Evolutionary conservation across 2,888 invertebrate species (phyloP).

Genomic region (Neoaliturus tenellus): DNA sequence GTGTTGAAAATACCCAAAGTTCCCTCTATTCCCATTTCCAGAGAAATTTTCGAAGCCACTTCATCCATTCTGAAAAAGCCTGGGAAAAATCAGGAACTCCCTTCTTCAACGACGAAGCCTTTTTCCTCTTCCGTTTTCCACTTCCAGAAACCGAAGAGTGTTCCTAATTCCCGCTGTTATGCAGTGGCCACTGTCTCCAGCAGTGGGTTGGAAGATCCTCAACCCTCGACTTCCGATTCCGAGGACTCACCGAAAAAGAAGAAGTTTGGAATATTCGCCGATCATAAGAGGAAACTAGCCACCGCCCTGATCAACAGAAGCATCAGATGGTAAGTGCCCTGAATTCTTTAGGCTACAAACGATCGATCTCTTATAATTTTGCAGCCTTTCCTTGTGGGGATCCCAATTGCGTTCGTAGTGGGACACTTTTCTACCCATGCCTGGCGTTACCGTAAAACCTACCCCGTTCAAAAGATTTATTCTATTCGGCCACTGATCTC

Average conservation of each 20-base stretch:
- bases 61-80: background rate
- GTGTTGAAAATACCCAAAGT: constrained; percentile 12
- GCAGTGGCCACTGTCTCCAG: background rate
- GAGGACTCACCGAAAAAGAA: background rate
- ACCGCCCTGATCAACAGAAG: background rate
- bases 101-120: background rate
- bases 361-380: too few relatives aligned
- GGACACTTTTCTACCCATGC: too few relatives aligned
- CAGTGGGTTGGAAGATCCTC: background rate
- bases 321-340: constrained; percentile 19
- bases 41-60: constrained; percentile 20
- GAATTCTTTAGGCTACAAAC: too few relatives aligned
- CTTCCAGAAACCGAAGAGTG: background rate
- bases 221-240: background rate
- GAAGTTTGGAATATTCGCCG: background rate
- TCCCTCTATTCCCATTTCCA: background rate
- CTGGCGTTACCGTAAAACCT: too few relatives aligned
- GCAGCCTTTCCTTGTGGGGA: too few relatives aligned
- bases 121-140: background rate
- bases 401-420: too few relatives aligned
- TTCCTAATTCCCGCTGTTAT: too few relatives aligned
- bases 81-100: background rate
- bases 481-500: background rate
- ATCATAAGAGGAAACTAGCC: background rate
- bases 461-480: too few relatives aligned